A percentile compares a stretch with the other conserved stretches of the same genome.
phyloP scores from a whole-genome alignment of 2,888 invertebrate genomes.

The Mystacides longicornis region DNA sequence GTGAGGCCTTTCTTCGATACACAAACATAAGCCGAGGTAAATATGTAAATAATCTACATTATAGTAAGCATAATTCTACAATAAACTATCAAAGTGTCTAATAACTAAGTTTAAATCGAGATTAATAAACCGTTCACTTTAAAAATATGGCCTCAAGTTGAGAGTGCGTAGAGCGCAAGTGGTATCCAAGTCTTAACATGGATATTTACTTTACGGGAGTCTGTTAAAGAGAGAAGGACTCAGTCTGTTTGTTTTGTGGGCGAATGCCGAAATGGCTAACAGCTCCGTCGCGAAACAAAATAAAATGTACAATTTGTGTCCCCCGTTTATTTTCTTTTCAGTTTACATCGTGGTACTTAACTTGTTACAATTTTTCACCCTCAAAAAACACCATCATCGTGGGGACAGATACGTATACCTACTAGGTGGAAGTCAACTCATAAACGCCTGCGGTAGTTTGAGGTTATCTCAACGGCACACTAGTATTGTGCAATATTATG shows the following conservation, averaged over 20 bases:
- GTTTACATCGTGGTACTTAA: not conserved
- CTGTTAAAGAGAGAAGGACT: slow-evolving; percentile 18
- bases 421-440: too few relatives aligned
- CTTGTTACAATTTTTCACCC: slow-evolving; percentile 1
- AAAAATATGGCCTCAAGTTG: slow-evolving; percentile 18
- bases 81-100: too few relatives aligned
- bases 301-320: slow-evolving; percentile 19
- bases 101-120: too few relatives aligned
- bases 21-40: too few relatives aligned
- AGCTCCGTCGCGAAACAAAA: slow-evolving; percentile 9
- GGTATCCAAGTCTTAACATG: slow-evolving; percentile 25
- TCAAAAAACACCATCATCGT: too few relatives aligned
- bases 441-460: too few relatives aligned
- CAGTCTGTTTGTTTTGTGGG: slow-evolving; percentile 22
- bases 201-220: slow-evolving; percentile 26
- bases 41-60: too few relatives aligned
- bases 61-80: too few relatives aligned
- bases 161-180: slow-evolving; percentile 20
- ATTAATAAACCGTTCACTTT: not conserved
- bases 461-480: too few relatives aligned
- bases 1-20: too few relatives aligned
- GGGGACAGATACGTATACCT: too few relatives aligned
- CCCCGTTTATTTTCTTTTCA: slow-evolving; percentile 2
- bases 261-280: slow-evolving; percentile 18
- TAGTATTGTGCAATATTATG: too few relatives aligned